A percentile compares a stretch with the other conserved stretches of the same genome.
Conservation (phyloP, 2,888 invertebrate genomes). For the Habrosyne pyritoides region DNA sequence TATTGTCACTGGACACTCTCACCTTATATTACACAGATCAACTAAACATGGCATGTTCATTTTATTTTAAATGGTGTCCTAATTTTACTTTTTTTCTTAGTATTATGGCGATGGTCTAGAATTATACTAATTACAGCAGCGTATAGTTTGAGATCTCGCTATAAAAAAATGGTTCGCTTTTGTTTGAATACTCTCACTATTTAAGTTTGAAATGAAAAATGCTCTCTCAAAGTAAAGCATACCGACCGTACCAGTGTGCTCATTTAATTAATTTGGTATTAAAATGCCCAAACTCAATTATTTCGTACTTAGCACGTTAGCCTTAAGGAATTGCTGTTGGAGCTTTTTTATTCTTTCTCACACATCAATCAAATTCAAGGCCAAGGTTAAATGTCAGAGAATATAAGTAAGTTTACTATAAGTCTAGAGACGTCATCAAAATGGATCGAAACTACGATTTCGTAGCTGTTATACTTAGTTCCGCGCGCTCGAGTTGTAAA, state of each 20-base stretch:
- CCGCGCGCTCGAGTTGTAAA: not conserved
- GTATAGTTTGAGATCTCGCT: too few relatives aligned
- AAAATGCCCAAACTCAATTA: too few relatives aligned
- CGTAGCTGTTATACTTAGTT: not conserved
- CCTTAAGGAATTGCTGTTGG: not conserved
- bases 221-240: too few relatives aligned
- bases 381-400: not conserved
- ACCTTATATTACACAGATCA: conserved; percentile 76
- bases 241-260: too few relatives aligned
- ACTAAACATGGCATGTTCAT: conserved; percentile 59
- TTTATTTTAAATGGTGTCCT: conserved; percentile 55
- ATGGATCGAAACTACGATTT: not conserved
- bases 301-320: too few relatives aligned
- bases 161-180: too few relatives aligned
- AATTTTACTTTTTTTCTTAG: not conserved
- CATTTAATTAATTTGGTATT: too few relatives aligned
- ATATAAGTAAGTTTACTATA: not conserved
- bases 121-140: too few relatives aligned
- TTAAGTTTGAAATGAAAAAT: too few relatives aligned
- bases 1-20: conserved; percentile 78
- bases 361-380: not conserved
- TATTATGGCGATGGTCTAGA: too few relatives aligned
- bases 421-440: not conserved
- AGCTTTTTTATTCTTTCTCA: not conserved
- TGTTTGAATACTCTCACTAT: too few relatives aligned